Evolutionary conservation across 2,113 vertebrate genomes (phyloP), one percentile per base, ranked within the genome.

Genomic region (Glaucidium brasilianum): DNA sequence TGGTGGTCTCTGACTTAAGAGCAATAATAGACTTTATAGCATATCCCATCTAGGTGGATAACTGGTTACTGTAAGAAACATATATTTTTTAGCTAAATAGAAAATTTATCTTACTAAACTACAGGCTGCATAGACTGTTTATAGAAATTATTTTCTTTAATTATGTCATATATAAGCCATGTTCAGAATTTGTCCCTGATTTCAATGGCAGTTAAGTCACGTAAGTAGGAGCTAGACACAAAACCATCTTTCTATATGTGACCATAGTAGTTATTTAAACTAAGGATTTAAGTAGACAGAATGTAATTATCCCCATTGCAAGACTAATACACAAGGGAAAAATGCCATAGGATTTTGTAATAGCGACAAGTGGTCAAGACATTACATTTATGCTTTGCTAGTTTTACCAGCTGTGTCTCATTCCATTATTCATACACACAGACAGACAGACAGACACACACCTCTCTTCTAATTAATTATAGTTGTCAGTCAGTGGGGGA

Each of bases 331-430:
- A 83, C 68, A 39, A 62, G 90, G 85, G 85, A 80, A 91, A 92
- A 94, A 85, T 86, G 90, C 92, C 81, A 12, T 39, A 50, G 81
- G 87, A 90, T 97, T 97, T 97, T 96, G 94, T 95, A 96, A 97
- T 92, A 92, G 92, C n/a, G 15, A 94, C 92, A 93, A 96, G 95
- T 95, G 94, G 92, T 96, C 96, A 96, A 93, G 92, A 72, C 87
- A 86, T 93, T 82, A 86, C 87, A 80, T 94, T 97, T 95, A 91
- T 74, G 77, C 85, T 79, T 80, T 91, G 90, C 91, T 84, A 88
- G 92, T 96, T 96, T 93, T 91, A 91, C 95, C 94, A 97, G 94
- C 96, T 96, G 88, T 91, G 89, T 88, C 81, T 95, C 94, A 95
- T 95, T 92, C 78, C 75, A 88, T 95, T 96, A 80, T 96, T 97